phyloP scores from a whole-genome alignment of 2,888 invertebrate species.

The Pachycephus smyrnensis region DNA sequence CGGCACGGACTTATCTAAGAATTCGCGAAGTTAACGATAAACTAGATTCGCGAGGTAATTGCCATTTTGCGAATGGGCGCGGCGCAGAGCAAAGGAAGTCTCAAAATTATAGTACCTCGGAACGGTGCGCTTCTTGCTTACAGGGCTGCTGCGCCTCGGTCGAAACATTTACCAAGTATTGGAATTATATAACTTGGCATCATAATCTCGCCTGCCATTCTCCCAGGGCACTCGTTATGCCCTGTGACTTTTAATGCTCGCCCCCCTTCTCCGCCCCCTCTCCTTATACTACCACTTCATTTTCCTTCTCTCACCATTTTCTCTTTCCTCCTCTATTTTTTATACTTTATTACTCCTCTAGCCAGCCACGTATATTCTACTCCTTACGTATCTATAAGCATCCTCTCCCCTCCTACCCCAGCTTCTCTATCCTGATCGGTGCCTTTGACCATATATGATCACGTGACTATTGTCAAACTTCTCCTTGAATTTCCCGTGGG shows the following conservation, averaged over 20 bases:
- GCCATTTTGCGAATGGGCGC: slow-evolving; percentile 29
- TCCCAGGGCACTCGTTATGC: slow-evolving; percentile 19
- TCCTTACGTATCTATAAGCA: no score
- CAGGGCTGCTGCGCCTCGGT: slow-evolving; percentile 5
- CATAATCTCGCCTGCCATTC: slow-evolving; percentile 22
- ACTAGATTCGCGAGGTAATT: slow-evolving; percentile 27
- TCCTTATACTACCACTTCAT: no score
- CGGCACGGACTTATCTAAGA: slow-evolving; percentile 22
- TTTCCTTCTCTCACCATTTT: no score
- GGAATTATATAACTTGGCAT: slow-evolving; percentile 20
- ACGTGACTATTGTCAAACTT: neutral
- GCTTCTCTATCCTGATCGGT: no score
- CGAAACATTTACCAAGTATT: slow-evolving; percentile 20
- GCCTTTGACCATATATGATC: neutral
- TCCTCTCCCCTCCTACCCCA: no score
- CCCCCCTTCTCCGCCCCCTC: slow-evolving; percentile 13
- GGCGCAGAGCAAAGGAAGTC: slow-evolving; percentile 13
- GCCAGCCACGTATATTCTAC: no score
- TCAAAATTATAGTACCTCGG: slow-evolving; percentile 25
- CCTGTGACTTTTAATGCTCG: slow-evolving; percentile 38
- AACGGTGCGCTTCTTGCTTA: slow-evolving; percentile 23
- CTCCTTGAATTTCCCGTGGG: neutral
- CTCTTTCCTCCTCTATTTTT: no score
- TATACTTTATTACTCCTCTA: no score
- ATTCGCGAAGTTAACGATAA: slow-evolving; percentile 29